phyloP scores from a whole-genome alignment of 2,113 vertebrate genomes.

The Lichenostomus cassidix region DNA sequence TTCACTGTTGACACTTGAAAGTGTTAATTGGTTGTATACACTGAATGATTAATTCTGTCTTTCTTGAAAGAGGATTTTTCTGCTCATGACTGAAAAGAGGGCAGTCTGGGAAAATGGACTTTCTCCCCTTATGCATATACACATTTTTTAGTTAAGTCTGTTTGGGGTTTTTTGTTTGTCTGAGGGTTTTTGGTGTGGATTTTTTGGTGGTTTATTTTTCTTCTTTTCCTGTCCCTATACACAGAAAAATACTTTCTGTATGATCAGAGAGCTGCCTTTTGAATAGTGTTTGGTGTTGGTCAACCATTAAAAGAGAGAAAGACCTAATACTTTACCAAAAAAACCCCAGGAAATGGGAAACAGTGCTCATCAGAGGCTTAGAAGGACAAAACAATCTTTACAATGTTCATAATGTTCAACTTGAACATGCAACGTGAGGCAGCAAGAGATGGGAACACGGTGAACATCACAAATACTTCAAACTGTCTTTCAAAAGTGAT shows the following conservation, averaged over 20 bases:
- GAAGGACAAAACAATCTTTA: not conserved
- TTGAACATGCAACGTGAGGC: not conserved
- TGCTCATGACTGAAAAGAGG: not conserved
- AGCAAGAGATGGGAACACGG: not conserved
- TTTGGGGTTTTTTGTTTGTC: not conserved
- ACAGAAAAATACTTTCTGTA: not conserved
- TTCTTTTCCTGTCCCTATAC: not conserved
- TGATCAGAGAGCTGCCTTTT: not conserved
- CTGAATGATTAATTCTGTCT: not conserved
- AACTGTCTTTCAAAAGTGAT: not conserved
- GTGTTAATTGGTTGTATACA: not conserved
- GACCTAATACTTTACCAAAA: not conserved
- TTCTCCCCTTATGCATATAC: not conserved
- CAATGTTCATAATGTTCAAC: accelerated
- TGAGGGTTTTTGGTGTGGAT: not conserved
- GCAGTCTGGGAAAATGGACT: not conserved
- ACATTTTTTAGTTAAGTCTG: not conserved
- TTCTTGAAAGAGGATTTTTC: not conserved
- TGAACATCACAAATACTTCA: not conserved
- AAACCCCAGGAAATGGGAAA: not conserved
- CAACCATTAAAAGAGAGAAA: not conserved
- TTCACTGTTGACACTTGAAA: not conserved
- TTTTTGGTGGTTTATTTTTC: not conserved
- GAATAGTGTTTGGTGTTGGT: not conserved
- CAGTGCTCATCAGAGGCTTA: not conserved